Evolutionary conservation across 2,113 vertebrate genomes (phyloP).

Genomic region (Amphilophus citrinellus): DNA sequence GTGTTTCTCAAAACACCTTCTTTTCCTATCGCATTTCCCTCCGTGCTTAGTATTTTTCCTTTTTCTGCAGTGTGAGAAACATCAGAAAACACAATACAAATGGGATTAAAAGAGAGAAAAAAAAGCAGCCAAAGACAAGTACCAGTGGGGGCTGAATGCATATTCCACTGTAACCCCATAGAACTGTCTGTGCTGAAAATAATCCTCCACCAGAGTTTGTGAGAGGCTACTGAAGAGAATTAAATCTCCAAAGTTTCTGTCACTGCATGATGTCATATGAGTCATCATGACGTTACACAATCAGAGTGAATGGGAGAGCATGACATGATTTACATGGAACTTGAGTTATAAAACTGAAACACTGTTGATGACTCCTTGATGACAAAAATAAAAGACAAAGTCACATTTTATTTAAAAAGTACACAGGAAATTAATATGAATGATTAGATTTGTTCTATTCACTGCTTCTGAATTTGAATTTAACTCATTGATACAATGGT

Average conservation of each 20-base stretch:
- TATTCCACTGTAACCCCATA: constrained; percentile 29
- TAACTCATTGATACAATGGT: no score
- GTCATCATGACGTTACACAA: background rate
- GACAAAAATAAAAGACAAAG: background rate
- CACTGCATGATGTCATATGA: background rate
- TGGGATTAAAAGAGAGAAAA: background rate
- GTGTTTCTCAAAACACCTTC: background rate
- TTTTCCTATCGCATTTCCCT: background rate
- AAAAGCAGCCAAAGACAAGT: constrained; percentile 12
- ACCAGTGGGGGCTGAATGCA: background rate
- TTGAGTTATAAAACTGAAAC: background rate
- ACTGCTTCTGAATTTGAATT: no score
- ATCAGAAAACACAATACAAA: background rate
- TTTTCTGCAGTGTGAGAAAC: background rate
- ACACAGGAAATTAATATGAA: no score
- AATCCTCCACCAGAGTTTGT: background rate
- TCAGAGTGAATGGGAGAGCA: background rate
- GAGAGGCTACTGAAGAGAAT: background rate
- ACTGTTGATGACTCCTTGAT: background rate
- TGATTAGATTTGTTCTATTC: no score
- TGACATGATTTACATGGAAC: background rate
- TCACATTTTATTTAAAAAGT: no score
- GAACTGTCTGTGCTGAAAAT: background rate
- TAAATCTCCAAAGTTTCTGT: background rate
- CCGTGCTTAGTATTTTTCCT: background rate